These are phyloP conservation scores for Sinonovacula constricta DNA, from an alignment of 1,140 invertebrate species.

Conservation along the genomic window DNA sequence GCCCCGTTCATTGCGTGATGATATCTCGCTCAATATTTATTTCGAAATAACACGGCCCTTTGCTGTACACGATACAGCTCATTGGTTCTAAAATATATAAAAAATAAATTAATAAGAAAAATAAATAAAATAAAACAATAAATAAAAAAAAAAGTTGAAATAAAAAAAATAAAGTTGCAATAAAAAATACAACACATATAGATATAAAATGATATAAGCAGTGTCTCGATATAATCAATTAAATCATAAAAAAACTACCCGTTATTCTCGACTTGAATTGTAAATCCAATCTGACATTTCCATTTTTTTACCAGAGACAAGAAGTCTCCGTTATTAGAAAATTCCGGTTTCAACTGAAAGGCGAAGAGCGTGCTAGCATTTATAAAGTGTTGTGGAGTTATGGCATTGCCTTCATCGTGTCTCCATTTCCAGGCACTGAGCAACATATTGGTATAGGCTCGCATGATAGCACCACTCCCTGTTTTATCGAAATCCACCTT, in stretches of 20 bases:
- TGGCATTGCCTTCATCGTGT: background rate
- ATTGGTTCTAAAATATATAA: no score
- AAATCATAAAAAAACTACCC: background rate
- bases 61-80: slow-evolving; percentile 35
- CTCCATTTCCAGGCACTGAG: background rate
- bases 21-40: slow-evolving; percentile 50
- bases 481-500: background rate
- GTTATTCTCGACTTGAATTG: slow-evolving; percentile 30
- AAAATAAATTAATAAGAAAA: no score
- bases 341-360: background rate
- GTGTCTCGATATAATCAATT: no score
- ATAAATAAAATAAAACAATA: no score
- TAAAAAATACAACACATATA: no score
- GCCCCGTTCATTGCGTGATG: slow-evolving; percentile 15
- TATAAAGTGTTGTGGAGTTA: slow-evolving; percentile 17
- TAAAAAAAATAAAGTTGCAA: no score
- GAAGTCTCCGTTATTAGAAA: background rate
- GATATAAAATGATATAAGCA: no score
- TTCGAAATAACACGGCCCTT: slow-evolving; percentile 51
- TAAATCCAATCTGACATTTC: slow-evolving; percentile 27
- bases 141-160: no score
- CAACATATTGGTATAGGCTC: background rate
- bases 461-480: background rate
- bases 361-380: background rate
- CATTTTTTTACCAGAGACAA: background rate